These are phyloP conservation scores for Vireo altiloquus DNA, from an alignment of 2,113 vertebrate species.

Conservation along the genomic window DNA sequence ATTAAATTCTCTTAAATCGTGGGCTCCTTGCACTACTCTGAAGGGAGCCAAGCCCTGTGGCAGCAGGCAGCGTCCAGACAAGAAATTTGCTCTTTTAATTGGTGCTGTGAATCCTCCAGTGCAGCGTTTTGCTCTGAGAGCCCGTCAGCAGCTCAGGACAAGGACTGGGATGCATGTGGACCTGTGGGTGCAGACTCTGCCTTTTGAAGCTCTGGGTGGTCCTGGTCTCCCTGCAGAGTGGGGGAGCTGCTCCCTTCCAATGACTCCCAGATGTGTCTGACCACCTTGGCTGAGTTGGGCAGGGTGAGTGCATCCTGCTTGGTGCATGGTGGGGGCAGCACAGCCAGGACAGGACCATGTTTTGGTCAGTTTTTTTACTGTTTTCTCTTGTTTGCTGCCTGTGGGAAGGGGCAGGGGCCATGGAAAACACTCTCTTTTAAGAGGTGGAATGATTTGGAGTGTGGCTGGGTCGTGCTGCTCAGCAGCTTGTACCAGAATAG, in stretches of 20 bases:
- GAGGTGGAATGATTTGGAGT: neutral
- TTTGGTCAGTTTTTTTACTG: neutral
- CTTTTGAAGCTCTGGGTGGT: slow-evolving; percentile 7
- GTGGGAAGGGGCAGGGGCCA: neutral
- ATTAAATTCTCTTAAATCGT: rapidly evolving
- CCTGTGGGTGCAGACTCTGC: neutral
- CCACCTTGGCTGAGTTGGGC: neutral
- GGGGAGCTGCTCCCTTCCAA: neutral
- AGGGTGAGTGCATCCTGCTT: neutral
- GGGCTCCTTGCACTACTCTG: rapidly evolving
- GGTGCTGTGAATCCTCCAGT: neutral
- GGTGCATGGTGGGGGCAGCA: neutral
- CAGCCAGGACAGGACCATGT: rapidly evolving
- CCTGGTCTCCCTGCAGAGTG: neutral
- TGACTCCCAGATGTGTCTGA: neutral
- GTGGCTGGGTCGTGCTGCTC: neutral
- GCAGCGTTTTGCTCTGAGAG: neutral
- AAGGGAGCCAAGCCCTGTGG: rapidly evolving
- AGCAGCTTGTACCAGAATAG: neutral
- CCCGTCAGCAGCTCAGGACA: neutral
- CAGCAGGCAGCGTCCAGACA: rapidly evolving
- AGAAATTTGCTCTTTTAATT: rapidly evolving
- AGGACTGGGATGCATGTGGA: neutral
- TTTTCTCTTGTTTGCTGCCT: rapidly evolving
- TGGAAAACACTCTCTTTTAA: rapidly evolving